These are phyloP conservation scores for Drosophila takahashii DNA, from an alignment of 1,140 invertebrate species.

Conservation along the genomic window DNA sequence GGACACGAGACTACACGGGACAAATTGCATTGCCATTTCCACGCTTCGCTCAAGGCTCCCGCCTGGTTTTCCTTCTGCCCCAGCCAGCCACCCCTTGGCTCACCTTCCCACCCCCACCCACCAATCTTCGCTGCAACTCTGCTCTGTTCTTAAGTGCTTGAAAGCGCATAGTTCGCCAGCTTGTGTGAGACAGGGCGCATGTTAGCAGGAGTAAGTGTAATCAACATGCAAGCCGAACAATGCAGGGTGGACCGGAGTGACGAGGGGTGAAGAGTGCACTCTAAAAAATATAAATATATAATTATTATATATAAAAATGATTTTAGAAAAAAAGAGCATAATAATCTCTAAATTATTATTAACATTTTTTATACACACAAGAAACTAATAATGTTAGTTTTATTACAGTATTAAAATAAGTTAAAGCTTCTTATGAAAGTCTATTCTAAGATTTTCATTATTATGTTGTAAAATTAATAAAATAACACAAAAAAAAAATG, in stretches of 20 bases:
- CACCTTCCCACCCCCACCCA: neutral
- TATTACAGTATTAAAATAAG: no score
- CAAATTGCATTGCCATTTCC: constrained; percentile 75
- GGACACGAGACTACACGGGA: constrained; percentile 36
- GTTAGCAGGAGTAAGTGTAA: constrained; percentile 53
- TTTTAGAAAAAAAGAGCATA: no score
- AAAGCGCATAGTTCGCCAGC: constrained; percentile 56
- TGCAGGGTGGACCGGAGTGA: constrained; percentile 4
- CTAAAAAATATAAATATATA: neutral
- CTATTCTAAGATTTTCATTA: no score
- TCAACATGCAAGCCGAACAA: constrained; percentile 62
- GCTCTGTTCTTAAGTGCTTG: constrained; percentile 53
- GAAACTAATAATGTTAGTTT: no score
- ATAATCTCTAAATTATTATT: no score
- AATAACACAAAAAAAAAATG: no score
- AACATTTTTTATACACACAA: no score
- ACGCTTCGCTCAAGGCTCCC: constrained; percentile 30
- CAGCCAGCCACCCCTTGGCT: neutral
- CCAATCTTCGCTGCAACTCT: neutral
- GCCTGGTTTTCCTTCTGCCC: neutral
- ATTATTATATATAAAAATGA: no score
- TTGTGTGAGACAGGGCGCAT: constrained; percentile 40
- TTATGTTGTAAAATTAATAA: no score
- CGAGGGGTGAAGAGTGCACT: neutral
- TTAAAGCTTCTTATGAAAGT: no score